These are phyloP conservation scores for Malacosoma neustria DNA, from an alignment of 2,888 invertebrate species.

Conservation along the genomic window DNA sequence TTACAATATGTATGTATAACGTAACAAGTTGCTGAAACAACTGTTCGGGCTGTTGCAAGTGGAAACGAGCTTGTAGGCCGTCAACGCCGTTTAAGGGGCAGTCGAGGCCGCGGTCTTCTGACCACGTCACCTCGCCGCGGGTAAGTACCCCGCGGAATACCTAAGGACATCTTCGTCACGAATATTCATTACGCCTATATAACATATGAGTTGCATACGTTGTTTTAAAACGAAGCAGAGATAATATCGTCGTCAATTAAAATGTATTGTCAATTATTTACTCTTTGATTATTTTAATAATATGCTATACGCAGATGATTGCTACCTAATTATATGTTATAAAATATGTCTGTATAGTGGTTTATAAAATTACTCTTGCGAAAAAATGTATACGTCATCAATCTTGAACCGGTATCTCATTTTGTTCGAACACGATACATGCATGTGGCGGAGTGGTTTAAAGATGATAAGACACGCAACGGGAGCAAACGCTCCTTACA, in stretches of 20 bases:
- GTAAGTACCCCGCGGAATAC: slow-evolving; percentile 5
- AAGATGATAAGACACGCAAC: slow-evolving; percentile 50
- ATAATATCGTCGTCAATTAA: slow-evolving; percentile 14
- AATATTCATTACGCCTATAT: slow-evolving; percentile 9
- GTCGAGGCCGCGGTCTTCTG: slow-evolving; percentile 38
- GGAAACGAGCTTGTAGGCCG: slow-evolving; percentile 40
- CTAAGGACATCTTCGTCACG: slow-evolving; percentile 26
- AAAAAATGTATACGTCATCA: slow-evolving; percentile 19
- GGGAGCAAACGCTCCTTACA: slow-evolving; percentile 39
- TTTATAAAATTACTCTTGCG: slow-evolving; percentile 13
- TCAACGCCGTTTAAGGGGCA: slow-evolving; percentile 55
- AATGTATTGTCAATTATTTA: slow-evolving; percentile 1
- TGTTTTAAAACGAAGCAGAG: background rate
- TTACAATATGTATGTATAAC: slow-evolving; percentile 21
- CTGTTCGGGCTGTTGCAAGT: slow-evolving; percentile 36
- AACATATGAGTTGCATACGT: background rate
- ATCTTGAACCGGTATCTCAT: slow-evolving; percentile 30
- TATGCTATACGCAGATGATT: slow-evolving; percentile 3
- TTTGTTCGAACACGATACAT: slow-evolving; percentile 25
- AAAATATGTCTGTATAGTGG: slow-evolving; percentile 6
- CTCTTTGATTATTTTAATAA: slow-evolving; percentile 2
- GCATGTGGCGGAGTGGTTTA: slow-evolving; percentile 29
- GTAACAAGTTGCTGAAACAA: slow-evolving; percentile 57
- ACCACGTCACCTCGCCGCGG: slow-evolving; percentile 1
- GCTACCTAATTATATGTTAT: slow-evolving; percentile 5